Evolutionary conservation across 2,888 invertebrate genomes (phyloP), one percentile per base, ranked within the genome.

Genomic region (Aporophyla lueneburgensis): DNA sequence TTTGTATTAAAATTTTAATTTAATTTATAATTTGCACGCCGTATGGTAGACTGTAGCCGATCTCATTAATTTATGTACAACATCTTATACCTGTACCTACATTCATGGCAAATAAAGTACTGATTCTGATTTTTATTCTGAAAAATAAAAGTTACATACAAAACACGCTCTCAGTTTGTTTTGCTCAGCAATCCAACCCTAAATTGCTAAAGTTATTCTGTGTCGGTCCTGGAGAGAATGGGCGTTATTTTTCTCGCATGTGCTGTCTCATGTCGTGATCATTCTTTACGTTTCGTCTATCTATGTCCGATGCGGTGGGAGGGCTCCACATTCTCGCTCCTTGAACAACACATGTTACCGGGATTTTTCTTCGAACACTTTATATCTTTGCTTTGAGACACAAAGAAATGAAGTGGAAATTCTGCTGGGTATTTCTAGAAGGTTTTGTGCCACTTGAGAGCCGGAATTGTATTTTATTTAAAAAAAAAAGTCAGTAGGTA

Each of bases 241-340:
- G 80, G 81, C 90, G 91, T 91, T 94, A 93, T 94, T 94, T 93
- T 93, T 92, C 91, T 88, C 88, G 84, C 90, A 93, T 92, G 87
- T 94, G 96, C 96, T 92, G 94, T 93, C 93, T 96, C 96, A 96
- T 93, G 94, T 92, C 88, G 87, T 90, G 93, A 95, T 93, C 96
- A 96, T 96, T 96, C 95, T 95, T 96, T 96, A 96, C 92, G 91
- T 92, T 93, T 92, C 92, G 92, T 94, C 93, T 93, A 92, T 93
- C 92, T 93, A 89, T 89, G 87, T 87, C 80, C 84, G 67, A 80
- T 88, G 84, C 66, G 73, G 79, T 73, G 59, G 79, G 85, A 74
- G 83, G 40, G 71, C 67, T 78, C 75, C 74, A 70, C 61, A 80
- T 68, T 67, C 80, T 70, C 74, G 66, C 76, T 83, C 68, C 78